Conservation (phyloP, 2,797 vertebrate genomes). For the Intellagama lesueurii region DNA sequence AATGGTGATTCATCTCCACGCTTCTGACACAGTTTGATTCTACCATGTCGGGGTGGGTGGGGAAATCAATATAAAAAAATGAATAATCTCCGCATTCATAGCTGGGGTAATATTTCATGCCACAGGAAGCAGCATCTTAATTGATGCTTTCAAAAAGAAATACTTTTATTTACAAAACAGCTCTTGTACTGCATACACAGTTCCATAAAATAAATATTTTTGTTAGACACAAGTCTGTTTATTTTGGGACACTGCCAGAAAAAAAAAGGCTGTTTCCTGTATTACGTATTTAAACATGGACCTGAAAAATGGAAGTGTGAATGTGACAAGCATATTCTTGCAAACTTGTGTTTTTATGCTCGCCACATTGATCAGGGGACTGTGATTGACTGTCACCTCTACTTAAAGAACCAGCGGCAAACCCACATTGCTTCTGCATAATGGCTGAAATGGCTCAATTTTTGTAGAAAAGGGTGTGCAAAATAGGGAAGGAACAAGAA, state of each 20-base stretch:
- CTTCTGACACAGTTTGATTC: slow-evolving; percentile 92
- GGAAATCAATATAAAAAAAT: slow-evolving; percentile 91
- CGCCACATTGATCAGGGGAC: background rate
- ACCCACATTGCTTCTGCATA: background rate
- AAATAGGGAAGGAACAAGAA: background rate
- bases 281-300: background rate
- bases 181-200: slow-evolving; percentile 52
- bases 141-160: slow-evolving; percentile 55
- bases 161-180: slow-evolving; percentile 64
- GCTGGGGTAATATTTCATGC: slow-evolving; percentile 55
- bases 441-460: background rate
- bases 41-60: slow-evolving; percentile 82
- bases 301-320: background rate
- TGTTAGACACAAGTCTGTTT: background rate
- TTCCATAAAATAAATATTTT: slow-evolving; percentile 52
- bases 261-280: background rate
- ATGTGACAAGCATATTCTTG: background rate
- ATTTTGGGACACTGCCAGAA: background rate
- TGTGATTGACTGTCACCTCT: background rate
- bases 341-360: background rate
- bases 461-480: background rate
- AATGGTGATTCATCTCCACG: slow-evolving; percentile 95
- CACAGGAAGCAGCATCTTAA: slow-evolving; percentile 52
- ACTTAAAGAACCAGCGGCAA: background rate
- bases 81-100: slow-evolving; percentile 40